Evolutionary conservation across 2,888 invertebrate species (phyloP).

Genomic region (Antheraea assamensis): DNA sequence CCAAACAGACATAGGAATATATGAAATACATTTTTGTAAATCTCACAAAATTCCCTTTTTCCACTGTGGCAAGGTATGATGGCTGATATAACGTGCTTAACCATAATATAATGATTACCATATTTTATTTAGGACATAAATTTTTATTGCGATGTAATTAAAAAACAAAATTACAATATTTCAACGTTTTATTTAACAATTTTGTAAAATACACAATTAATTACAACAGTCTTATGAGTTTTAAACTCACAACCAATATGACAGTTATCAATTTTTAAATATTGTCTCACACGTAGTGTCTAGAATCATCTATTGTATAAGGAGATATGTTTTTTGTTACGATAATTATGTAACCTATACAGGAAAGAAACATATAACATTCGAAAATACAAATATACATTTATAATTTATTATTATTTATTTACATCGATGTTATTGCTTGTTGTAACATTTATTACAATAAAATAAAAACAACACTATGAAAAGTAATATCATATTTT

Average conservation of each 20-base stretch:
- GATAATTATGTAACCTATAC: not conserved
- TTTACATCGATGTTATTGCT: not conserved
- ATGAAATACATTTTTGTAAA: no score
- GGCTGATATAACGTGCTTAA: not conserved
- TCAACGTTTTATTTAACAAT: constrained; percentile 58
- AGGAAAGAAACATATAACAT: not conserved
- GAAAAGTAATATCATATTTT: not conserved
- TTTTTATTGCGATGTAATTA: constrained; percentile 26
- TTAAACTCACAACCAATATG: constrained; percentile 57
- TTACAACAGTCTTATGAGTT: constrained; percentile 64
- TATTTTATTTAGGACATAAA: not conserved
- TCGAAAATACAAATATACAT: not conserved
- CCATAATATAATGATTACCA: no score
- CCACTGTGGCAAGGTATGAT: no score
- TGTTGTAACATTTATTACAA: not conserved
- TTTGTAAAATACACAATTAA: constrained; percentile 43
- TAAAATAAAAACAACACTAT: not conserved
- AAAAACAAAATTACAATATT: constrained; percentile 26
- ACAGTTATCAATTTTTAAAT: not conserved
- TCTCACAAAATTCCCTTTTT: no score
- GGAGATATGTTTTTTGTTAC: not conserved
- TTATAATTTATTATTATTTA: not conserved
- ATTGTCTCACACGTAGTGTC: not conserved
- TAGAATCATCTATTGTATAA: not conserved
- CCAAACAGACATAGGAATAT: no score